Percentiles rank a stretch among this genome's conserved stretches.
Evolutionary conservation across 2,113 vertebrate genomes (phyloP).

Genomic region (Plecotus auritus): DNA sequence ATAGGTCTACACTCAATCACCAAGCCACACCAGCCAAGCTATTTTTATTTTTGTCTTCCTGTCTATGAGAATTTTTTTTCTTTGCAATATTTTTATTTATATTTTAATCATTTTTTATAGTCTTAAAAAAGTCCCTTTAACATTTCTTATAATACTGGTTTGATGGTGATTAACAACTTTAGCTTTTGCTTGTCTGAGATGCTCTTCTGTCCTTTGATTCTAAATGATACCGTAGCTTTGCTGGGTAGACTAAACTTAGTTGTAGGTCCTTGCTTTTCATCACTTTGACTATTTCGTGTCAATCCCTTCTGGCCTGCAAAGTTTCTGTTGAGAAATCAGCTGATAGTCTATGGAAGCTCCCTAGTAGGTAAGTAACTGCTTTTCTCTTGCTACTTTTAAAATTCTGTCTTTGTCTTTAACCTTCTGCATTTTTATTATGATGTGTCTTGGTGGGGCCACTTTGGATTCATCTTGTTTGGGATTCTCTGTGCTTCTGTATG

Average conservation of each 20-base stretch:
- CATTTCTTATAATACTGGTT: neutral
- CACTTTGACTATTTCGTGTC: neutral
- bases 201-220: neutral
- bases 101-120: neutral
- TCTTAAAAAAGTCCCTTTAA: neutral
- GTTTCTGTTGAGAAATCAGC: neutral
- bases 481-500: neutral
- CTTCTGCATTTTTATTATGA: neutral
- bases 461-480: neutral
- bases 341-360: neutral
- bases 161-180: neutral
- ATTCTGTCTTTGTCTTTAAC: neutral
- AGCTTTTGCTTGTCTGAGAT: neutral
- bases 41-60: neutral
- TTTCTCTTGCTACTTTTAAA: neutral
- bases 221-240: neutral
- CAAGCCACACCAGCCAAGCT: neutral
- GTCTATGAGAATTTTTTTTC: neutral
- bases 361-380: neutral
- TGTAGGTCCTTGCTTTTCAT: neutral
- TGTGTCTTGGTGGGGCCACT: neutral
- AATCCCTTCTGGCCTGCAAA: no score
- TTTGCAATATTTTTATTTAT: neutral
- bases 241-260: neutral
- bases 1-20: neutral